Evolutionary conservation across 2,797 vertebrate genomes (phyloP), one percentile per base, ranked within the genome.

Genomic region (Salmo trutta): DNA sequence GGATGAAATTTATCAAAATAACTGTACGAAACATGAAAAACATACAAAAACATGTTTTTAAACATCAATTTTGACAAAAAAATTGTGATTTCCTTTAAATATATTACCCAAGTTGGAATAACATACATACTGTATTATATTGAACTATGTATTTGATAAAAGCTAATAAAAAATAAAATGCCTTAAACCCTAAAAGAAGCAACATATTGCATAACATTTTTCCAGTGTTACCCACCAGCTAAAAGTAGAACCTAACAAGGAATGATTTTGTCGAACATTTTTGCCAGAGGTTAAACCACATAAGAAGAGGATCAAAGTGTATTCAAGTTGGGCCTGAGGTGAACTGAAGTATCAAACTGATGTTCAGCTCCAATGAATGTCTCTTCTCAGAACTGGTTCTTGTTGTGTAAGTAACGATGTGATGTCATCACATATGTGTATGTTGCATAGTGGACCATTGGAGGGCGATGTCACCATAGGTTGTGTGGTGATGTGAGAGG

Each of bases 271-370:
- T 65, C 1, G 62, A 65, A 65, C 24, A 65, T n/a, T 65, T n/a
- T 65, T 65, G 21, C 12, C 62, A 21, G 24, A 65, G 24, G 62
- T 65, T 27, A 65, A 65, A 65, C 24, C 6, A 65, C 10, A 7
- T 19, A n/a, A 65, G n/a, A 21, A 65, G 62, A 65, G 19, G 68
- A 47, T 47, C 36, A 70, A 70, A 47, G 66, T 68, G 66, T 36
- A 33, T 7, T 68, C 16, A 68, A 68, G 31, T 47, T 10, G 12
- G 19, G 68, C 33, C 6, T 21, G 19, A 47, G 47, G 31, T 72
- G 70, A 52, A 53, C 19, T 52, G 47, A 52, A 52, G 12, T 41
- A 70, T 19, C 68, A 14, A 15, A 17, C 19, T 19, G 68, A 21
- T 41, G 33, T 41, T 41, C n/a, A 33, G 31, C 16, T 59, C 54